These are phyloP conservation scores for Tetropium fuscum DNA, from an alignment of 2,888 invertebrate genomes.

Conservation along the genomic window DNA sequence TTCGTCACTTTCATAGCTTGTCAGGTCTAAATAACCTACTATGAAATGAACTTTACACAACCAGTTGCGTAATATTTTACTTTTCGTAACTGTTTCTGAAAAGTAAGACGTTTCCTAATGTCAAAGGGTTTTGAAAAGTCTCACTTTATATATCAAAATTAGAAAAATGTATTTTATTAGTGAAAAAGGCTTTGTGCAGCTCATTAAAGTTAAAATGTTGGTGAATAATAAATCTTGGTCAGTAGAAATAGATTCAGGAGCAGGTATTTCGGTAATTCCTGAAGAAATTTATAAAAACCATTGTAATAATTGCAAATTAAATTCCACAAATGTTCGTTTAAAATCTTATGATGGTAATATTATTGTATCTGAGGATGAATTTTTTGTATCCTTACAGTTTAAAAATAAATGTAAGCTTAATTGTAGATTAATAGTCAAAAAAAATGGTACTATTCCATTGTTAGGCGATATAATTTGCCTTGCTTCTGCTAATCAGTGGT, in stretches of 20 bases:
- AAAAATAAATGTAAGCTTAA: slow-evolving; percentile 9
- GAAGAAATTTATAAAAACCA: slow-evolving; percentile 13
- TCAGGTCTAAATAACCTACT: too few species aligned
- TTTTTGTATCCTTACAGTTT: slow-evolving; percentile 19
- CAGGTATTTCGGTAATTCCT: slow-evolving; percentile 28
- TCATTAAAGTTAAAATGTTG: background rate
- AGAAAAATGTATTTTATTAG: slow-evolving; percentile 13
- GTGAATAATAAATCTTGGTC: slow-evolving; percentile 7
- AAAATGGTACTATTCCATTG: slow-evolving; percentile 15
- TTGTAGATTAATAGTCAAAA: slow-evolving; percentile 19
- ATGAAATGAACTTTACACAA: too few species aligned
- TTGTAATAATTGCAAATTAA: slow-evolving; percentile 23
- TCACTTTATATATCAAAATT: too few species aligned
- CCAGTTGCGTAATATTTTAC: too few species aligned
- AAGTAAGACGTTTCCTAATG: too few species aligned
- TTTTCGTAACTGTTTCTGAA: too few species aligned
- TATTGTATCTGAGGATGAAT: slow-evolving; percentile 23
- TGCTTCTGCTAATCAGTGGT: too few species aligned
- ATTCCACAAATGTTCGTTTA: slow-evolving; percentile 18
- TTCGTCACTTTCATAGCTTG: too few species aligned
- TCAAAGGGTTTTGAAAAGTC: too few species aligned
- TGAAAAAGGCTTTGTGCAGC: background rate
- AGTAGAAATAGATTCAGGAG: slow-evolving; percentile 31
- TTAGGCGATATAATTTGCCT: too few species aligned
- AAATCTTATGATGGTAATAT: slow-evolving; percentile 28